phyloP scores from a whole-genome alignment of 1,140 invertebrate species.

The Drosophila auraria region DNA sequence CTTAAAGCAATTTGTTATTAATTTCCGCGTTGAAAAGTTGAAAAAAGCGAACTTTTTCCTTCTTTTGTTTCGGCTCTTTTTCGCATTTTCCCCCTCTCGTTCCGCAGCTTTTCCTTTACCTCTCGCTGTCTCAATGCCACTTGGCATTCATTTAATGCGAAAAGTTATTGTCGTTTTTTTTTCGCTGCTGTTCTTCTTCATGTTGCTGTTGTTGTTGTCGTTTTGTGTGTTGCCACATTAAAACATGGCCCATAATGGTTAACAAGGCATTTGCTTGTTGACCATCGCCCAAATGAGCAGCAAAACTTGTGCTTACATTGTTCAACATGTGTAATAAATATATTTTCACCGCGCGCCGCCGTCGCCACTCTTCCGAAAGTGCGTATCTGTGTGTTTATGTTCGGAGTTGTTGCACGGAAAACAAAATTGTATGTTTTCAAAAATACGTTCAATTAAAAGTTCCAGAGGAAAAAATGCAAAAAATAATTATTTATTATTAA shows the following conservation, averaged over 20 bases:
- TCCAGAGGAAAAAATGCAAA: not conserved
- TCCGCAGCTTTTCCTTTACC: slow-evolving; percentile 19
- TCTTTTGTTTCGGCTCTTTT: slow-evolving; percentile 41
- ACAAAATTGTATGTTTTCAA: too few relatives aligned
- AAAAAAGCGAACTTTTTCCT: slow-evolving; percentile 62
- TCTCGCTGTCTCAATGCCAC: slow-evolving; percentile 42
- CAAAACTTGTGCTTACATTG: slow-evolving; percentile 80
- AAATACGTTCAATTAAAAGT: not conserved
- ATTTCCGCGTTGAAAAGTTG: slow-evolving; percentile 80
- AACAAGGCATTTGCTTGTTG: slow-evolving; percentile 81
- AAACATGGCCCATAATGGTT: slow-evolving; percentile 81
- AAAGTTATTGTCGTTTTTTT: slow-evolving; percentile 76
- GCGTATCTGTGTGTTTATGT: slow-evolving; percentile 20
- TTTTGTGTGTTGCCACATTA: slow-evolving; percentile 69
- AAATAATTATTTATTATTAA: too few relatives aligned
- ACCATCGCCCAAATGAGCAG: slow-evolving; percentile 71
- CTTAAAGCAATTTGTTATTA: slow-evolving; percentile 83
- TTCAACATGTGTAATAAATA: slow-evolving; percentile 83
- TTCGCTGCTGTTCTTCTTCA: slow-evolving; percentile 10
- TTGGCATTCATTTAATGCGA: slow-evolving; percentile 69
- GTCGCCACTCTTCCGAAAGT: slow-evolving; percentile 7
- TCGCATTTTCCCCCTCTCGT: slow-evolving; percentile 2
- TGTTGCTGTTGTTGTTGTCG: slow-evolving; percentile 34
- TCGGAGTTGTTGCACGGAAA: not conserved
- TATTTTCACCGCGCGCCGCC: slow-evolving; percentile 47